Evolutionary conservation across 2,888 invertebrate genomes (phyloP).

Genomic region (Prosapia bicincta): DNA sequence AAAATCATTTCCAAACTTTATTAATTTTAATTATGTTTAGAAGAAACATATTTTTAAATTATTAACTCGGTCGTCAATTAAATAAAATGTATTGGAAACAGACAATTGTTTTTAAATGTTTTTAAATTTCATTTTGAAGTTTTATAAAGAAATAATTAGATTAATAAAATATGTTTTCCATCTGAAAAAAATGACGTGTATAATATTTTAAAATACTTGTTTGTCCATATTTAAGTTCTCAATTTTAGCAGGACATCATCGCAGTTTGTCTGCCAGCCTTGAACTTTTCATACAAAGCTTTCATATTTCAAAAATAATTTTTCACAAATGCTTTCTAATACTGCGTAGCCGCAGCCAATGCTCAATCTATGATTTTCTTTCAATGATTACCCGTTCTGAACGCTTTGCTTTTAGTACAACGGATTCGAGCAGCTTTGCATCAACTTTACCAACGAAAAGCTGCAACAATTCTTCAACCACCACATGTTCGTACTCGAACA

Average conservation of each 20-base stretch:
- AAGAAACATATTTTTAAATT: no score
- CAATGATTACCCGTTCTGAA: slow-evolving; percentile 36
- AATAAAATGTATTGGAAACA: no score
- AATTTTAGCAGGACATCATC: neutral
- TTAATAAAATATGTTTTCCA: no score
- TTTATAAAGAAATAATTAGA: no score
- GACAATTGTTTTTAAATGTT: no score
- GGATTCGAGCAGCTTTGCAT: slow-evolving; percentile 99
- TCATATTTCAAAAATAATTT: neutral
- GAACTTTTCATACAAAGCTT: neutral
- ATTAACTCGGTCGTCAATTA: no score
- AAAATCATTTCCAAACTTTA: no score
- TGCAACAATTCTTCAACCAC: slow-evolving; percentile 99
- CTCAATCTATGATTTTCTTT: neutral
- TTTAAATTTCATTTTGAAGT: no score
- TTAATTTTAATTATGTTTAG: no score
- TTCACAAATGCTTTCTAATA: neutral
- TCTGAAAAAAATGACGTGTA: no score
- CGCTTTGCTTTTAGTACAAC: slow-evolving; percentile 67
- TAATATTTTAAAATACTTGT: no score
- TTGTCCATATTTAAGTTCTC: neutral
- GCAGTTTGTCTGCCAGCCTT: neutral
- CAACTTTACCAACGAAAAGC: slow-evolving; percentile 99
- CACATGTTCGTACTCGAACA: slow-evolving; percentile 99
- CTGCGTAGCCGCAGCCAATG: neutral